These are phyloP conservation scores for Trilocha varians DNA, from an alignment of 2,888 invertebrate species.

Conservation along the genomic window DNA sequence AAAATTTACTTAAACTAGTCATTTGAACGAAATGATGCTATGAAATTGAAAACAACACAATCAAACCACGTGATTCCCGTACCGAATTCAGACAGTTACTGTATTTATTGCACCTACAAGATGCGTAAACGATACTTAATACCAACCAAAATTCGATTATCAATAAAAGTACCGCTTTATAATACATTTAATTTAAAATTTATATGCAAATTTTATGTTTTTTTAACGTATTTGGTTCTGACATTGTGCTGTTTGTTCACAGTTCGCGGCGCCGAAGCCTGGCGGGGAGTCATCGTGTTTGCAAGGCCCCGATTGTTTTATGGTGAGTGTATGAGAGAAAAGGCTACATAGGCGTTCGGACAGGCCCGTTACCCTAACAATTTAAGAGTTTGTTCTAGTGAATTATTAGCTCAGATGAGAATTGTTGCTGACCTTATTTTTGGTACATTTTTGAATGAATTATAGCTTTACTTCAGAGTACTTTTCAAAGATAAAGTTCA, in stretches of 20 bases:
- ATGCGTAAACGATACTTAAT: conserved; percentile 2
- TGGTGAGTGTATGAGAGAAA: conserved; percentile 67
- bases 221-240: conserved; percentile 15
- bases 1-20: background rate
- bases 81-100: background rate
- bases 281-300: conserved; percentile 78
- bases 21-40: background rate
- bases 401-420: too few relatives aligned
- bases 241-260: conserved; percentile 63
- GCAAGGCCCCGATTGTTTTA: conserved; percentile 81
- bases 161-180: conserved; percentile 7
- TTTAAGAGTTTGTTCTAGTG: too few relatives aligned
- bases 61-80: background rate
- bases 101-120: background rate
- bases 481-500: too few relatives aligned
- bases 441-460: too few relatives aligned
- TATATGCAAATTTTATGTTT: conserved; percentile 7
- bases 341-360: background rate
- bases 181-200: conserved; percentile 8
- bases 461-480: too few relatives aligned
- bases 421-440: too few relatives aligned
- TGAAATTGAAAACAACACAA: background rate
- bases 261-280: conserved; percentile 77
- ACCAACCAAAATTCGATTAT: conserved; percentile 12
- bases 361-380: background rate